Conservation (phyloP, 2,113 vertebrate species). For the Rhinolophus ferrumequinum region DNA sequence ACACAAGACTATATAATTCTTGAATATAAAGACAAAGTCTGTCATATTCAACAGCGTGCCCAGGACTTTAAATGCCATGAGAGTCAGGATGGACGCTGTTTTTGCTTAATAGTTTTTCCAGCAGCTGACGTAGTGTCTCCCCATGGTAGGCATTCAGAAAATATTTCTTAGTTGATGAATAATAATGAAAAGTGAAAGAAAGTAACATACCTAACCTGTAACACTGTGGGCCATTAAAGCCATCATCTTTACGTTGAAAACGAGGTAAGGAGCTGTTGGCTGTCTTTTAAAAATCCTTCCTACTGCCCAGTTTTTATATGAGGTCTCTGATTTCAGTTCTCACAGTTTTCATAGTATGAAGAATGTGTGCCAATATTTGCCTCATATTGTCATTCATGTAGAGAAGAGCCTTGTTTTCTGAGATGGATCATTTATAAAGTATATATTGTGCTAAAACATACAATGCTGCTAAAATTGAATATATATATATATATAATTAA, state of each 20-base stretch:
- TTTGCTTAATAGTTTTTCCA: background rate
- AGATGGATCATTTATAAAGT: background rate
- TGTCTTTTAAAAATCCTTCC: background rate
- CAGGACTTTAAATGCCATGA: background rate
- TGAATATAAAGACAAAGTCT: background rate
- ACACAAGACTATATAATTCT: background rate
- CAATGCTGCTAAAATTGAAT: background rate
- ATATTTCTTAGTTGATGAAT: background rate
- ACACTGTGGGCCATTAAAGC: background rate
- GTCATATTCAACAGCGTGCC: background rate
- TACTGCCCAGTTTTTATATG: background rate
- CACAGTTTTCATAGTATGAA: background rate
- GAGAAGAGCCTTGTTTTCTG: background rate
- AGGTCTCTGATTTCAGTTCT: background rate
- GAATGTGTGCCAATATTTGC: background rate
- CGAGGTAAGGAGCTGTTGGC: background rate
- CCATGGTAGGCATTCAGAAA: background rate
- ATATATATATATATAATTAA: background rate
- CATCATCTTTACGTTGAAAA: background rate
- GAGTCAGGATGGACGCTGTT: background rate
- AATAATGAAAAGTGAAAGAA: conserved; percentile 7
- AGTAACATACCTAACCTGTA: background rate
- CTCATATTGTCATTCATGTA: background rate
- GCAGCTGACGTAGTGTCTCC: background rate
- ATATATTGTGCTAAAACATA: background rate